Evolutionary conservation across 2,113 vertebrate genomes (phyloP).

Genomic region (Halichoerus grypus): DNA sequence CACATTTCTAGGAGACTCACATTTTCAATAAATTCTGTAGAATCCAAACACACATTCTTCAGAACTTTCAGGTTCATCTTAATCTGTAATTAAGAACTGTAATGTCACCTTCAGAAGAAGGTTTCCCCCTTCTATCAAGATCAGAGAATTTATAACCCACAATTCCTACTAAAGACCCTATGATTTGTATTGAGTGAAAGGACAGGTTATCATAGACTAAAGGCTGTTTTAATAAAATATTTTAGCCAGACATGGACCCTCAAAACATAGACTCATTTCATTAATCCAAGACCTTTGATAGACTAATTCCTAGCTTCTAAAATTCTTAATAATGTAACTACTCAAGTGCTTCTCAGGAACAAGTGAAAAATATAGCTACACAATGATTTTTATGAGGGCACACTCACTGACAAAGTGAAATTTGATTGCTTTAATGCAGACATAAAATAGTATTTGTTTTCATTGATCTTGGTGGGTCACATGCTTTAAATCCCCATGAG

Average conservation of each 20-base stretch:
- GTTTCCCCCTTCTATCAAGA: constrained; percentile 17
- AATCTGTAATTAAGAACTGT: background rate
- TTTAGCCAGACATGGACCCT: background rate
- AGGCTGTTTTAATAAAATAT: background rate
- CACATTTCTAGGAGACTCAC: background rate
- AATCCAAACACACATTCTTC: constrained; percentile 44
- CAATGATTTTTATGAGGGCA: background rate
- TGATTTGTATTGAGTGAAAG: constrained; percentile 14
- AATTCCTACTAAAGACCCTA: background rate
- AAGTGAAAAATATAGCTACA: background rate
- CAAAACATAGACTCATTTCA: background rate
- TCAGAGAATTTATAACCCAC: background rate
- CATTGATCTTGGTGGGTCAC: background rate
- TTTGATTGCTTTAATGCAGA: background rate
- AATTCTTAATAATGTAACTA: background rate
- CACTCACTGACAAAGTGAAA: background rate
- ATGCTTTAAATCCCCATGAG: background rate
- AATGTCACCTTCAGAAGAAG: background rate
- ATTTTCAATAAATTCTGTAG: constrained; percentile 52
- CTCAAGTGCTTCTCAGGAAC: background rate
- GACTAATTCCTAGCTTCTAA: background rate
- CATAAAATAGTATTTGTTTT: background rate
- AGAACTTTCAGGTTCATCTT: constrained; percentile 42
- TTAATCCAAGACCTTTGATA: background rate
- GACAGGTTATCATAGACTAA: background rate